Percentiles rank a stretch among this genome's conserved stretches.
phyloP scores from a whole-genome alignment of 2,797 vertebrate genomes.

The Danio albolineatus region DNA sequence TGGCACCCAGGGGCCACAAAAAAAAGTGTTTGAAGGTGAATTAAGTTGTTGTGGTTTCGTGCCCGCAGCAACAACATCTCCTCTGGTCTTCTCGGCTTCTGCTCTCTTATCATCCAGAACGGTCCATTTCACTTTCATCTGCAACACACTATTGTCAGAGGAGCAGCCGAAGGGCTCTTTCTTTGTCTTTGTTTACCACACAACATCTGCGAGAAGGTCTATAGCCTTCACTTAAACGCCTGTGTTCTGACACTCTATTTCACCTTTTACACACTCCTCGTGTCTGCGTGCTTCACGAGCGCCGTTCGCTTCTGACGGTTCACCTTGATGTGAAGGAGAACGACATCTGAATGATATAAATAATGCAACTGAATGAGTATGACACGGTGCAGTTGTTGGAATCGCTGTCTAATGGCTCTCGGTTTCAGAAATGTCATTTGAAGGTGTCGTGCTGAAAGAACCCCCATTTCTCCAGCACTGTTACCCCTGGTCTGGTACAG shows the following conservation, averaged over 20 bases:
- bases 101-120: constrained; percentile 32
- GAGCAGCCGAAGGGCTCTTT: constrained; percentile 51
- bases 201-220: constrained; percentile 67
- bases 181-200: constrained; percentile 70
- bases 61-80: constrained; percentile 54
- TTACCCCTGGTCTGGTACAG: too few relatives aligned
- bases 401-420: constrained; percentile 48
- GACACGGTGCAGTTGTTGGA: constrained; percentile 38
- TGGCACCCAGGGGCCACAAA: neutral
- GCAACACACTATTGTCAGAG: constrained; percentile 39
- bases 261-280: constrained; percentile 17
- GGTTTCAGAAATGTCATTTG: constrained; percentile 28
- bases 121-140: constrained; percentile 17
- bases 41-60: constrained; percentile 55
- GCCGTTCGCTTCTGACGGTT: constrained; percentile 33
- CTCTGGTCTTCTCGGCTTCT: constrained; percentile 50
- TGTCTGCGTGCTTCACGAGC: constrained; percentile 4
- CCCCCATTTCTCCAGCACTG: too few relatives aligned
- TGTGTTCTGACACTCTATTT: constrained; percentile 9
- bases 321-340: constrained; percentile 57
- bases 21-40: constrained; percentile 26
- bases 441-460: constrained; percentile 33
- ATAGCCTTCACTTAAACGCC: constrained; percentile 55
- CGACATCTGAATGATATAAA: constrained; percentile 47
- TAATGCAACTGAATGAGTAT: constrained; percentile 55